Evolutionary conservation across 1,140 invertebrate species (phyloP), one percentile per base, ranked within the genome.

Genomic region (Bombus sibiricus): DNA sequence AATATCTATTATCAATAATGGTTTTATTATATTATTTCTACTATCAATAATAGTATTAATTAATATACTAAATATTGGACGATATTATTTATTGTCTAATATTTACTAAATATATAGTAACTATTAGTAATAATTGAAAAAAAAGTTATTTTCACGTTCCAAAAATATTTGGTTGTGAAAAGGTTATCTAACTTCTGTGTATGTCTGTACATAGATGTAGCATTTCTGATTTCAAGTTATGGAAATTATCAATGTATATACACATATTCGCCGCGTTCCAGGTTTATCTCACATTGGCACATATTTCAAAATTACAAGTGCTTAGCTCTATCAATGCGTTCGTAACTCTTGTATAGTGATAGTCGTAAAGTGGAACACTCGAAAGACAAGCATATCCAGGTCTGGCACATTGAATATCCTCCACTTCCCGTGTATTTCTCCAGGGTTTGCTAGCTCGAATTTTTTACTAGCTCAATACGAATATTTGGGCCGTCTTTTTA

Each of bases 381-480:
- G 75, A 69, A 79, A 84, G 75, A 84, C 82, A 57, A 69, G 75
- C 22, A 22, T 15, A 78, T 43, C 43, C 34, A 68, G n/a, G 47
- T 28, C 64, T 84, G 75, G 64, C 75, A 68, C 47, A 32, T 57
- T 75, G 43, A 77, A 69, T 69, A 68, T 28, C 81, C 41, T 69
- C 47, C 66, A 84, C 75, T 84, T 43, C 25, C 37, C 15, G 64
- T 79, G 82, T 84, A 84, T 84, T 84, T 84, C 82, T 84, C 82
- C 62, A 57, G 75, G 82, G 82, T 53, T 79, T 37, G 15, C 74
- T 37, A 2, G 28, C n/a, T 57, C 22, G 64, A 79, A 71, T 34
- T 78, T 84, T 79, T 64, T 43, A 57, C n/a, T 28, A 53, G 22
- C 34, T 10, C 32, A 43, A 66, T 62, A 47, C 73, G 59, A 76